These are phyloP conservation scores for Harmothoe impar DNA, from an alignment of 2,888 invertebrate genomes.

Conservation along the genomic window DNA sequence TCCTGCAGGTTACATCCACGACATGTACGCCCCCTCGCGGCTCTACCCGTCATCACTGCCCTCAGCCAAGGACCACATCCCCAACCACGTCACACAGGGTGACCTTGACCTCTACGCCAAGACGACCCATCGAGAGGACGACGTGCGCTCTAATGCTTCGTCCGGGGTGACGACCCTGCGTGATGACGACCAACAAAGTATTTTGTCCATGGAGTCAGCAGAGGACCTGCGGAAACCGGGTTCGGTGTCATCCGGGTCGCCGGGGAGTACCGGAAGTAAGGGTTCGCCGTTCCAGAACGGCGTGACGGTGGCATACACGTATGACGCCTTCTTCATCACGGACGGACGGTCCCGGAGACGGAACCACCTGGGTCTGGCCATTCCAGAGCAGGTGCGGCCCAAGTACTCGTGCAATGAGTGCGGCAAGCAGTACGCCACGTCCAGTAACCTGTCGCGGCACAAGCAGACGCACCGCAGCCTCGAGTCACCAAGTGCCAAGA, in stretches of 20 bases:
- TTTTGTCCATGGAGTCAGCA: conserved; percentile 27
- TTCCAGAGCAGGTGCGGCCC: conserved; percentile 65
- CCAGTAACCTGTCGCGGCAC: conserved; percentile 93
- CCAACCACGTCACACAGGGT: neutral
- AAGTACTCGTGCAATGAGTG: conserved; percentile 93
- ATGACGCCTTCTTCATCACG: conserved; percentile 86
- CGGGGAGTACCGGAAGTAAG: neutral
- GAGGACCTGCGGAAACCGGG: conserved; percentile 53
- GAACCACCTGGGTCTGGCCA: conserved; percentile 61
- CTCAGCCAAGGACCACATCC: conserved; percentile 36
- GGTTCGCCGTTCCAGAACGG: conserved; percentile 66
- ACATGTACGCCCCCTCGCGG: conserved; percentile 61
- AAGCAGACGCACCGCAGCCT: conserved; percentile 96
- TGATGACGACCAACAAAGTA: conserved; percentile 40
- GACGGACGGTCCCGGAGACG: conserved; percentile 86
- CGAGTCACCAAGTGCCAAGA: conserved; percentile 92
- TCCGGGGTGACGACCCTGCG: neutral
- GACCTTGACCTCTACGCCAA: conserved; percentile 61
- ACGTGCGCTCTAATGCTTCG: conserved; percentile 53
- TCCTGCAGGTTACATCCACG: conserved; percentile 54
- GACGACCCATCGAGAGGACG: conserved; percentile 33
- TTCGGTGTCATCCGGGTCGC: neutral
- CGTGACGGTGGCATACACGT: conserved; percentile 84
- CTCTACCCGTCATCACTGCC: conserved; percentile 59
- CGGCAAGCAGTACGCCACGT: conserved; percentile 95